phyloP scores from a whole-genome alignment of 2,888 invertebrate genomes.

The Pterostichus niger region DNA sequence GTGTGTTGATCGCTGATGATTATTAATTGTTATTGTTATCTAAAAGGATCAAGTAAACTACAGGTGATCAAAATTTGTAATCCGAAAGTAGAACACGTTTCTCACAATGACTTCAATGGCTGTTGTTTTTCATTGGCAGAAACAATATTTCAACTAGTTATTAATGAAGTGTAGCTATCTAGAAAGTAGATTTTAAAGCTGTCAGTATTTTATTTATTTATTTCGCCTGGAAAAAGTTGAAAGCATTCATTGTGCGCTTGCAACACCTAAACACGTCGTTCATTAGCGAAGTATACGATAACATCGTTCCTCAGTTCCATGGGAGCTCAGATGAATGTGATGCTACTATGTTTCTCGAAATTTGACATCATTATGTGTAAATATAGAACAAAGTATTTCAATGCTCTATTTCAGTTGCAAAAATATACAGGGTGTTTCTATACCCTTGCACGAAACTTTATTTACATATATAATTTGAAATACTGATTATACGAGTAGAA shows the following conservation, averaged over 20 bases:
- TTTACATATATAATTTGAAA: too few relatives aligned
- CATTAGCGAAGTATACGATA: constrained; percentile 6
- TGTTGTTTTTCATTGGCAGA: constrained; percentile 31
- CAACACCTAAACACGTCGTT: constrained; percentile 41
- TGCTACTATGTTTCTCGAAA: neutral
- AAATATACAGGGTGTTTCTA: too few relatives aligned
- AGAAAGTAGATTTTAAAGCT: constrained; percentile 45
- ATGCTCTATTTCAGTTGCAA: neutral
- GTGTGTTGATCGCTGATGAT: too few relatives aligned
- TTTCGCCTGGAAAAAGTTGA: constrained; percentile 37
- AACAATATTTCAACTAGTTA: constrained; percentile 45
- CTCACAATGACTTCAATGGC: constrained; percentile 3
- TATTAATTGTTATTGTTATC: constrained; percentile 22
- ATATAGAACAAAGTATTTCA: neutral
- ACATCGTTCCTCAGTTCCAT: neutral
- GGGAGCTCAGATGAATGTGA: neutral
- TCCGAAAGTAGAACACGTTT: constrained; percentile 27
- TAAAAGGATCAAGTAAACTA: neutral
- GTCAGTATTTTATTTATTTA: constrained; percentile 40
- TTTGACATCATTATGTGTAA: neutral
- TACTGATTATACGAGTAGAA: too few relatives aligned
- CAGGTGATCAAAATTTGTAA: constrained; percentile 11
- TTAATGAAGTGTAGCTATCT: constrained; percentile 45
- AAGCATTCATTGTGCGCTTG: constrained; percentile 40
- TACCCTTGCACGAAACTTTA: too few relatives aligned